Percentiles rank a stretch among this genome's conserved stretches.
Conservation (phyloP, 92 coral and sea anemone genomes). For the Umimayanthus kanabou region DNA sequence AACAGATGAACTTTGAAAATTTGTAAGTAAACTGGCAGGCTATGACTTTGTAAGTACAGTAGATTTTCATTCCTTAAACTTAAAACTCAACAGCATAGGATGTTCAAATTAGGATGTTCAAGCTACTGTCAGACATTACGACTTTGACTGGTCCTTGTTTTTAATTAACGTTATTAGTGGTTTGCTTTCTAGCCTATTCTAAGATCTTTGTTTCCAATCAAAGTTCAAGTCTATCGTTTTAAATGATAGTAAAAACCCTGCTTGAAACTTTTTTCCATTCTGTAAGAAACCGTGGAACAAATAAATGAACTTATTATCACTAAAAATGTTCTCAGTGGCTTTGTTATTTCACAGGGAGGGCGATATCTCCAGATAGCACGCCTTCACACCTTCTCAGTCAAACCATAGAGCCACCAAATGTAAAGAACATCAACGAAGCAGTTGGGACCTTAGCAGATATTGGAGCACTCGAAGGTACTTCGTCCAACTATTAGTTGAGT, state of each 20-base stretch:
- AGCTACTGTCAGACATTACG: no score
- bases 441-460: conserved; percentile 21
- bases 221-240: no score
- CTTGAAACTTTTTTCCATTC: not conserved
- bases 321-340: not conserved
- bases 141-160: no score
- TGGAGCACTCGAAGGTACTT: conserved; percentile 33
- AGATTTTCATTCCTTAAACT: no score
- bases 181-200: no score
- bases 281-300: not conserved
- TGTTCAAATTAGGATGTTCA: no score
- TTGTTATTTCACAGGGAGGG: conserved; percentile 18
- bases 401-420: conserved; percentile 25
- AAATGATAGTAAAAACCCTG: not conserved
- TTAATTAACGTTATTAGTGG: no score
- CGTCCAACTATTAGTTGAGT: not conserved
- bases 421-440: conserved; percentile 26
- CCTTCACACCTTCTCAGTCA: conserved; percentile 33
- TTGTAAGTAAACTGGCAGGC: no score
- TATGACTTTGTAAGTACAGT: no score
- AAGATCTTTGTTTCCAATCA: not conserved
- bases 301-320: no score
- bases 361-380: not conserved
- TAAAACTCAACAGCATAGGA: no score
- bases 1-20: no score